Base-by-base conservation (phyloP, 2,888 invertebrate genomes). In the Cerceris rybyensis region DNA sequence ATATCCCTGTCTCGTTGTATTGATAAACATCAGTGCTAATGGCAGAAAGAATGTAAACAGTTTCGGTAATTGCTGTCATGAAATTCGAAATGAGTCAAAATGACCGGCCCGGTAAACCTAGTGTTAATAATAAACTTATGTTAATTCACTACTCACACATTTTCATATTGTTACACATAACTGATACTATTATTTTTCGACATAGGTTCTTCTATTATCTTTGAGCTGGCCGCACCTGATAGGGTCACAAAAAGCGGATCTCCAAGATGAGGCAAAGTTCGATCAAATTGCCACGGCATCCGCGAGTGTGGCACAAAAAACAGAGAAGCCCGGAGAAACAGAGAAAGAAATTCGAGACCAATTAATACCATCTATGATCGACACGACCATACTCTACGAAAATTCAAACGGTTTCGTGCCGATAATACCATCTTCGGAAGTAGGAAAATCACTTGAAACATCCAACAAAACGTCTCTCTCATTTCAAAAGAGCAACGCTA, bases 381-480 rank as follows among this genome's bases (percentile, higher is more conserved):
- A 75, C 39, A 81, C 88, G 7, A 83, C 86, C 7, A 66, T 87
- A 6, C 87, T 83, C 50, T 91, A 90, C 70, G 90, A 90, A 68
- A 91, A 92, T 82, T 87, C 90, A 0, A 92, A 92, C 55, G 90
- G 89, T 9, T 92, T 92, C 67, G 73, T 89, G 14, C 92, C 92
- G 8, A 88, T 92, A 46, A 68, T 87, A 2, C 16, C 73, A 0
- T 60, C 43, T 0, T 16, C 60, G 2, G 9, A 65, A 1, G 59
- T 41, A 1, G 41, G 14, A 8, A 43, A 75, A 16, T 46, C 13
- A 6, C 39, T 16, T 17, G 11, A n/a, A 17, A 2, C n/a, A 43
- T 16, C 16, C 14, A 46, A 13, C 9, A 9, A n/a, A 16, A 8
- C 8, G 16, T 6, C 8, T 7, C 5, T 11, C 8, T 16, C 43